These are phyloP conservation scores for Ceraclea dissimilis DNA, from an alignment of 2,888 invertebrate genomes.

Conservation along the genomic window DNA sequence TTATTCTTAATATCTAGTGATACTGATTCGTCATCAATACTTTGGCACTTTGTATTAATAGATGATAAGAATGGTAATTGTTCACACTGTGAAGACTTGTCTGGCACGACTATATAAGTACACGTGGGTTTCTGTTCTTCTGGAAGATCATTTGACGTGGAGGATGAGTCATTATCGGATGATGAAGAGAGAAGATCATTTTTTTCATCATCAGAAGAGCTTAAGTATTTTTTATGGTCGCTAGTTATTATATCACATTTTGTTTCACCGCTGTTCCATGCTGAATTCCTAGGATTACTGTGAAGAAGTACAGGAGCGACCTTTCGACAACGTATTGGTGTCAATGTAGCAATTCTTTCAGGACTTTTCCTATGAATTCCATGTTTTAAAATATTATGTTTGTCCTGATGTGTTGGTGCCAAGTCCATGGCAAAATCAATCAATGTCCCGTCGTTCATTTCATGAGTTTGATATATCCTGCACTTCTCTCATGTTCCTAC, in stretches of 20 bases:
- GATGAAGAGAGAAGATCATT: constrained; percentile 15
- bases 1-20: constrained; percentile 25
- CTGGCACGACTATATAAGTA: constrained; percentile 13
- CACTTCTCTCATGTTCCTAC: too few species aligned
- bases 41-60: constrained; percentile 31
- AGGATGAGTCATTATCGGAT: constrained; percentile 4
- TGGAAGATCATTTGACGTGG: background rate
- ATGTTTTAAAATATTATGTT: too few species aligned
- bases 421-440: too few species aligned
- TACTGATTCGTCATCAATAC: constrained; percentile 27
- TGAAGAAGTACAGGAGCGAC: background rate
- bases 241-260: constrained; percentile 1
- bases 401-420: too few species aligned
- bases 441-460: too few species aligned
- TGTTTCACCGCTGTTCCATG: constrained; percentile 6
- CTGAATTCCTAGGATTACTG: background rate
- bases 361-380: background rate
- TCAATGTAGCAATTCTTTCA: background rate
- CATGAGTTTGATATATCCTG: too few species aligned
- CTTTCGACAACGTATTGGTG: background rate
- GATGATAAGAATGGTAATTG: constrained; percentile 13
- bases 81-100: constrained; percentile 1
- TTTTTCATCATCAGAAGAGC: constrained; percentile 12
- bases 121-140: constrained; percentile 10
- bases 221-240: constrained; percentile 7